Base-by-base conservation (phyloP, 2,113 vertebrate species). In the Epinephelus moara region DNA sequence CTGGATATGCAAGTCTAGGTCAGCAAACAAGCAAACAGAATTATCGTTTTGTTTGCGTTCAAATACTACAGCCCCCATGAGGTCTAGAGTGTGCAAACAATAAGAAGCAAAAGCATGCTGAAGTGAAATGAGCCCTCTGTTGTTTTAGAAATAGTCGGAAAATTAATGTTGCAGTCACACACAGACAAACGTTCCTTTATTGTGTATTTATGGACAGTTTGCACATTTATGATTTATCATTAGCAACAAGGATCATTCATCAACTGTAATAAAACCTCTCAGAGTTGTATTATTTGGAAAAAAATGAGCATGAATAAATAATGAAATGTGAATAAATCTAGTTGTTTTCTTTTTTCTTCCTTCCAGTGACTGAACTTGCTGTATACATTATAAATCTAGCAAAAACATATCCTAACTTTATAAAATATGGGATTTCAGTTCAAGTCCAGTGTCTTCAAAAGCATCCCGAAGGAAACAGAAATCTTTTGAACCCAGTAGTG, bases 131-230 rank as follows among this genome's bases (percentile, higher is more conserved):
- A 30, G 21, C 60, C 61, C 69, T 40, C 61, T 49, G 3, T 8
- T 66, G 11, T 40, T 8, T 85, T 64, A 88, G 73, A 84, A 86
- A 90, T 4, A 82, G 49, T 25, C 27, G 3, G 21, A 64, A 73
- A 89, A 87, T 87, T 81, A 81, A 71, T 50, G 70, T 91, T 94
- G 92, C 92, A 93, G 88, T 93, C 92, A 92, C 89, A 92, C 85
- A 94, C 84, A 93, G 86, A 93, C 88, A 91, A 92, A 92, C 79
- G 70, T 93, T 94, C 90, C 86, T 93, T 94, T 94, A 94, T 94
- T 92, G 89, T 93, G 85, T 92, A 85, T 90, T 93, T 91, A 90
- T 94, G 85, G 85, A 94, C 89, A 92, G 90, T 94, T 94, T 95
- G 81, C 91, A 95, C 94, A 95, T 94, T 91, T 70, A 70, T 70